Percentiles rank a stretch among this genome's conserved stretches.
These are phyloP conservation scores for Xiphorhynchus elegans DNA, from an alignment of 2,113 vertebrate species.

Conservation along the genomic window DNA sequence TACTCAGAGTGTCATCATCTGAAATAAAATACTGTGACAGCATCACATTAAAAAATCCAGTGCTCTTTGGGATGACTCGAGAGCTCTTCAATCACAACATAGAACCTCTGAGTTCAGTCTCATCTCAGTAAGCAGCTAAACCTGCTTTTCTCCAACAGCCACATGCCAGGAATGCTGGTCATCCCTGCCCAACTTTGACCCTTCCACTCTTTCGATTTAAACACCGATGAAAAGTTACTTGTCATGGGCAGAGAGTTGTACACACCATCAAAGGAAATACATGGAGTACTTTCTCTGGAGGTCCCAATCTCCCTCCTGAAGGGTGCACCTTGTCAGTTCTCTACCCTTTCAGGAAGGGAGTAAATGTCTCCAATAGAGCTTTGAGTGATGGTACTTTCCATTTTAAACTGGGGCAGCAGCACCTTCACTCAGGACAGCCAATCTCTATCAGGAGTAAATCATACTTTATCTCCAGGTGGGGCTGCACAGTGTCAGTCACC, in stretches of 20 bases:
- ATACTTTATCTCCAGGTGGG: not conserved
- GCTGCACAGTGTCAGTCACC: not conserved
- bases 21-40: not conserved
- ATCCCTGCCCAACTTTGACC: not conserved
- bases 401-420: not conserved
- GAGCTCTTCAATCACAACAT: not conserved
- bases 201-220: not conserved
- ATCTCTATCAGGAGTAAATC: not conserved
- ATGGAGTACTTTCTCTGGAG: not conserved
- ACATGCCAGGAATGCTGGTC: fast-evolving
- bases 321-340: not conserved
- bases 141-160: not conserved
- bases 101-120: not conserved
- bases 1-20: not conserved
- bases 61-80: not conserved
- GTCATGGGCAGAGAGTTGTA: not conserved
- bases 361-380: not conserved
- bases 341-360: not conserved
- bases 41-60: not conserved
- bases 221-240: not conserved
- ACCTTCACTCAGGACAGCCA: not conserved
- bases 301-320: not conserved
- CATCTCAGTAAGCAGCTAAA: not conserved
- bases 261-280: not conserved
- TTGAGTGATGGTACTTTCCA: not conserved